Conservation (phyloP, 2,113 vertebrate genomes). For the Zapornia atra region DNA sequence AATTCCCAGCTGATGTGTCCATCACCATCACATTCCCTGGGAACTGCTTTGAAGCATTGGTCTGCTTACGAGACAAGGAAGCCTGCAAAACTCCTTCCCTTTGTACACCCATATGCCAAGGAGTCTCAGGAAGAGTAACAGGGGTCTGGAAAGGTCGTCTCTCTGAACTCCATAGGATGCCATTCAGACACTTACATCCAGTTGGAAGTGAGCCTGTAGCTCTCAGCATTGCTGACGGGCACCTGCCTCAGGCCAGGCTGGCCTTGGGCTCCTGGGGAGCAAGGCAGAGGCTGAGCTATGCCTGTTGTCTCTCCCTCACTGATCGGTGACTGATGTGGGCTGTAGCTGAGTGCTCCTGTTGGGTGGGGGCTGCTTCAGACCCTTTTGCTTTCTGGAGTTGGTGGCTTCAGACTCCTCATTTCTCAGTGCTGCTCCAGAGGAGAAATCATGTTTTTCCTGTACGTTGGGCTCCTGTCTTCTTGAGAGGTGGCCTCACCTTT, state of each 20-base stretch:
- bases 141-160: background rate
- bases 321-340: background rate
- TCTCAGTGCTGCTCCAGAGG: background rate
- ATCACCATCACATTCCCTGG: background rate
- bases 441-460: background rate
- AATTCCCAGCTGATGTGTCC: background rate
- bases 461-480: background rate
- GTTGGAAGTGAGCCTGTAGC: background rate
- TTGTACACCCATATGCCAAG: background rate
- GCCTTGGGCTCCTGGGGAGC: background rate
- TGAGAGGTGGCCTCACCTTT: background rate
- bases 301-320: background rate
- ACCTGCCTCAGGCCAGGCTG: background rate
- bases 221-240: background rate
- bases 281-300: background rate
- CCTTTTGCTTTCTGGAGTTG: background rate
- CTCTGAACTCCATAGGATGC: background rate
- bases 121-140: rapidly evolving
- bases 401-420: background rate
- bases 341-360: background rate
- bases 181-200: background rate
- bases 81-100: background rate
- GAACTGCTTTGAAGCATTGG: background rate
- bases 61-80: background rate
- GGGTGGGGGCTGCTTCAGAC: background rate